These are phyloP conservation scores for Diplolepis rosae DNA, from an alignment of 2,888 invertebrate species.

Conservation along the genomic window DNA sequence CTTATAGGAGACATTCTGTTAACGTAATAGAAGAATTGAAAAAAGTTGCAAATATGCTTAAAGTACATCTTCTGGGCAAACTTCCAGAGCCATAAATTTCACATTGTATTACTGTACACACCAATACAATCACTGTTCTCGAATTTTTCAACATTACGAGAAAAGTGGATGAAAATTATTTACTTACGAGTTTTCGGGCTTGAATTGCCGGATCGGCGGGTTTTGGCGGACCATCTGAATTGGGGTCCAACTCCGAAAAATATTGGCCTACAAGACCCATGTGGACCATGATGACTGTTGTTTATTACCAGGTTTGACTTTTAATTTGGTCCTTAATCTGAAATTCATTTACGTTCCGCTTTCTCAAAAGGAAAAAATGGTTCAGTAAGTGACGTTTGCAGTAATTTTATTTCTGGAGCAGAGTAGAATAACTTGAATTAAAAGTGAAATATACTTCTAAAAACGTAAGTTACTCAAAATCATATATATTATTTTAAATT, in stretches of 20 bases:
- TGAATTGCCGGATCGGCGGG: constrained; percentile 54
- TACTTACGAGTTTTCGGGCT: constrained; percentile 59
- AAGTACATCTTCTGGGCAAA: neutral
- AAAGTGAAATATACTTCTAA: too few relatives aligned
- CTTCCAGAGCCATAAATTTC: neutral
- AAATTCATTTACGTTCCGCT: constrained; percentile 8
- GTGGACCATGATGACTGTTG: constrained; percentile 50
- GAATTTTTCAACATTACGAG: neutral
- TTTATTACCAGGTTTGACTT: neutral
- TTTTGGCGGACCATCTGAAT: constrained; percentile 52
- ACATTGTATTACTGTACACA: constrained; percentile 2
- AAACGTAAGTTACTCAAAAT: too few relatives aligned
- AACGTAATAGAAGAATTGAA: neutral
- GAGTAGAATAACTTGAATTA: too few relatives aligned
- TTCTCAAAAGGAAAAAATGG: neutral
- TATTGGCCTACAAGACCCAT: constrained; percentile 57
- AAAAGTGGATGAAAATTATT: neutral
- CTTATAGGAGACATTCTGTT: neutral
- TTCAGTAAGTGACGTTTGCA: neutral
- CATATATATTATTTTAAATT: too few relatives aligned
- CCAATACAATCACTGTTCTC: neutral
- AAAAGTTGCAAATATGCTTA: neutral
- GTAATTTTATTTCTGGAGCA: too few relatives aligned
- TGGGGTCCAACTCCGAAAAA: constrained; percentile 57
- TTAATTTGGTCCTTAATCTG: constrained; percentile 26